A percentile compares a stretch with the other conserved stretches of the same genome.
Evolutionary conservation across 2,888 invertebrate species (phyloP).

Genomic region (Eupeodes latifasciatus): DNA sequence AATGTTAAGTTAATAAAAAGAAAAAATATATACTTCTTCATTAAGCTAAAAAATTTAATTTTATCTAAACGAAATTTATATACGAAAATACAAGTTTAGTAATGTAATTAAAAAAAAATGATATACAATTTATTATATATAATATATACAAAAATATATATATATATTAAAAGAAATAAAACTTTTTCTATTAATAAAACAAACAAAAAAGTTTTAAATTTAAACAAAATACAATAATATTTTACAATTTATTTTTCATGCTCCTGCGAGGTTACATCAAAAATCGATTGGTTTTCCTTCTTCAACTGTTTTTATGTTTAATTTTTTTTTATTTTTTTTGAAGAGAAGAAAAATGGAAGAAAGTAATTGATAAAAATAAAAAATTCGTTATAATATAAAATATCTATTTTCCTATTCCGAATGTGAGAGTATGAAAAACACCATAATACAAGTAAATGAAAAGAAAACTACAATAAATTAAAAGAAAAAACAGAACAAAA

Average conservation of each 20-base stretch:
- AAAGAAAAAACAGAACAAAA: conserved; percentile 5
- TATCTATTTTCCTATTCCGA: conserved; percentile 75
- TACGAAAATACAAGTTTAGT: conserved; percentile 72
- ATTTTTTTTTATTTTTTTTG: conserved; percentile 27
- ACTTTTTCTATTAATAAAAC: conserved; percentile 58
- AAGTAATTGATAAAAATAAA: conserved; percentile 45
- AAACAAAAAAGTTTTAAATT: conserved; percentile 50
- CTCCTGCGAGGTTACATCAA: conserved; percentile 63
- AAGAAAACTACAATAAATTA: conserved; percentile 45
- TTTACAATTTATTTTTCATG: conserved; percentile 57
- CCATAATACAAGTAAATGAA: conserved; percentile 27
- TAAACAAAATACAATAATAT: conserved; percentile 49
- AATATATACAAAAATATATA: conserved; percentile 60
- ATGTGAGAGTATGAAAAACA: conserved; percentile 67
- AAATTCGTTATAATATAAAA: conserved; percentile 74
- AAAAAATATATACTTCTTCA: conserved; percentile 58
- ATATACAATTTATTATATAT: conserved; percentile 72
- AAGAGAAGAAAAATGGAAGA: conserved; percentile 37
- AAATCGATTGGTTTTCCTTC: conserved; percentile 60
- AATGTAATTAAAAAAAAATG: conserved; percentile 70
- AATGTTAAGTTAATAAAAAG: conserved; percentile 69
- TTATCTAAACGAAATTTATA: conserved; percentile 75
- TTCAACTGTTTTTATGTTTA: conserved; percentile 39
- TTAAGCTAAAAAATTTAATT: conserved; percentile 69
- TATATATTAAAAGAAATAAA: conserved; percentile 50